Conservation (phyloP, 1,140 invertebrate genomes). For the fruit fly (Drosophila melanogaster) region DNA sequence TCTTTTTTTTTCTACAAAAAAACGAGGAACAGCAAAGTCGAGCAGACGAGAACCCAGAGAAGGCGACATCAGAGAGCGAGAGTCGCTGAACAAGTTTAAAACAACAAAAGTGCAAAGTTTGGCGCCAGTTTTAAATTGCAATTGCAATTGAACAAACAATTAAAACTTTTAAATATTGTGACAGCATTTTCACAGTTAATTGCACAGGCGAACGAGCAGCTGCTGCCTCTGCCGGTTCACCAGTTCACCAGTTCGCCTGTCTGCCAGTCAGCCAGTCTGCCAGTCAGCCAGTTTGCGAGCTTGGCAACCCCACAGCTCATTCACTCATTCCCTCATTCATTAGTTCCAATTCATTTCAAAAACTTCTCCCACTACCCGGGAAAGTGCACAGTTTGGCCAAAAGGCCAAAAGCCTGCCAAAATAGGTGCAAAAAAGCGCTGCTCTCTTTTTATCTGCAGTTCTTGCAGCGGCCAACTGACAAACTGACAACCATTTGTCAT, state of each 20-base stretch:
- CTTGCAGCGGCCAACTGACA: slow-evolving; percentile 58
- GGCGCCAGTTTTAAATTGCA: slow-evolving; percentile 50
- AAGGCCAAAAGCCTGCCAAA: slow-evolving; percentile 2
- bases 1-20: slow-evolving; percentile 14
- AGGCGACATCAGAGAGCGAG: slow-evolving; percentile 42
- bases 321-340: slow-evolving; percentile 50
- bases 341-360: slow-evolving; percentile 67
- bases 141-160: slow-evolving; percentile 80
- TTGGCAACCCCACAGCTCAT: neutral
- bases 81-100: slow-evolving; percentile 33
- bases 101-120: slow-evolving; percentile 45
- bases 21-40: slow-evolving; percentile 1
- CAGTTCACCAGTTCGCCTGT: neutral
- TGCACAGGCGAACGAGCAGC: slow-evolving; percentile 54
- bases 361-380: slow-evolving; percentile 24
- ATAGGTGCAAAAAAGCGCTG: slow-evolving; percentile 2
- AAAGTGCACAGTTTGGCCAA: slow-evolving; percentile 23
- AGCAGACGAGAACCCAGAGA: neutral
- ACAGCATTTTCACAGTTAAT: slow-evolving; percentile 81
- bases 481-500: slow-evolving; percentile 79
- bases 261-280: neutral
- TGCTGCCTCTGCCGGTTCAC: slow-evolving; percentile 20
- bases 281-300: neutral
- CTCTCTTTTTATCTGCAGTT: slow-evolving; percentile 40
- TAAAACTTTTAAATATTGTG: slow-evolving; percentile 82